These are phyloP conservation scores for Brachypalpus laphriformis DNA, from an alignment of 2,888 invertebrate species.

Conservation along the genomic window DNA sequence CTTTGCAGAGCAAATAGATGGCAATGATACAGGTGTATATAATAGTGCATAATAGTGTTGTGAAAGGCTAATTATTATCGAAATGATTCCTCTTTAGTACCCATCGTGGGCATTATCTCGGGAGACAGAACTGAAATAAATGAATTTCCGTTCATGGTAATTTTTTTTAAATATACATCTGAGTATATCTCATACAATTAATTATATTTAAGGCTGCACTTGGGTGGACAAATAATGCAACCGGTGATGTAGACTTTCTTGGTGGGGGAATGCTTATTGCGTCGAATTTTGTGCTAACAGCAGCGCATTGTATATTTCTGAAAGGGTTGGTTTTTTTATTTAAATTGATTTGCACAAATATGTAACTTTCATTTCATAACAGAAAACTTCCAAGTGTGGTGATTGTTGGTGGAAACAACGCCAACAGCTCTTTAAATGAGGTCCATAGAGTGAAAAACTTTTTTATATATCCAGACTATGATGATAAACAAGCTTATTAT, in stretches of 20 bases:
- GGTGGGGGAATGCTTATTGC: slow-evolving; percentile 25
- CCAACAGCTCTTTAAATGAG: not conserved
- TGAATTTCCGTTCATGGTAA: slow-evolving; percentile 46
- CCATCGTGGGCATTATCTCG: not conserved
- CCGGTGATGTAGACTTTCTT: slow-evolving; percentile 10
- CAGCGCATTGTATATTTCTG: slow-evolving; percentile 24
- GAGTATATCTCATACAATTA: not conserved
- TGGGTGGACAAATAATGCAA: slow-evolving; percentile 29
- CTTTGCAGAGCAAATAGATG: not conserved
- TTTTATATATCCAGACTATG: slow-evolving; percentile 36
- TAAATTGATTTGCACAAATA: not conserved
- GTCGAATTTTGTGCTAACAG: slow-evolving; percentile 29
- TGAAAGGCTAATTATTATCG: not conserved
- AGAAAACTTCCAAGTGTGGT: slow-evolving; percentile 5
- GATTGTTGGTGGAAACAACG: not conserved
- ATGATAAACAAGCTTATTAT: slow-evolving; percentile 17
- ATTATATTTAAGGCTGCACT: slow-evolving; percentile 17
- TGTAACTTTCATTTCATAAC: not conserved
- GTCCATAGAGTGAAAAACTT: not conserved
- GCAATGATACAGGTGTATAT: not conserved
- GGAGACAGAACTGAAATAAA: not conserved
- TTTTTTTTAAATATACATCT: not conserved
- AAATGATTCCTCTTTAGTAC: no score
- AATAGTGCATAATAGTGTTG: not conserved
- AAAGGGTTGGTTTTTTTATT: not conserved